These are phyloP conservation scores for Emberiza fucata DNA, from an alignment of 2,113 vertebrate species.

Conservation along the genomic window DNA sequence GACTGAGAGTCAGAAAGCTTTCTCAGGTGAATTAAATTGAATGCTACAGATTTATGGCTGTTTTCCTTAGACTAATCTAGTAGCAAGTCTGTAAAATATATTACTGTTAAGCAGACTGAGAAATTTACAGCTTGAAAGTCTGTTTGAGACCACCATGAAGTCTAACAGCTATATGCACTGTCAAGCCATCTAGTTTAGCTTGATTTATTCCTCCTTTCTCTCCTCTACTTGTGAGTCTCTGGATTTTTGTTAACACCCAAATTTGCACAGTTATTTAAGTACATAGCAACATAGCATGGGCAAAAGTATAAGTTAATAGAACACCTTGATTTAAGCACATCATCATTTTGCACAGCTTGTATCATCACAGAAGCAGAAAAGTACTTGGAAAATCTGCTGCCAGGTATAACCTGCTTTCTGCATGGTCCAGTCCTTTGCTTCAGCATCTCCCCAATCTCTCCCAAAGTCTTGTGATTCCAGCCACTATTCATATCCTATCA, in stretches of 20 bases:
- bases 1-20: not conserved
- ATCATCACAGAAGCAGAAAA: not conserved
- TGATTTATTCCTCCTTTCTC: not conserved
- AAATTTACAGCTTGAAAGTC: not conserved
- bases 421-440: not conserved
- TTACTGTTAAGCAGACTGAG: not conserved
- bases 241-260: not conserved
- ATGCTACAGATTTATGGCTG: not conserved
- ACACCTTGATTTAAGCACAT: not conserved
- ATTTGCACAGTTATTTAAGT: not conserved
- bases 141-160: not conserved
- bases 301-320: not conserved
- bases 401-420: not conserved
- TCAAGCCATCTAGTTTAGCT: not conserved
- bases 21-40: not conserved
- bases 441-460: not conserved
- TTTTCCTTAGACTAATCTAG: not conserved
- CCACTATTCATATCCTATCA: accelerated
- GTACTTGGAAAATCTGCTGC: not conserved
- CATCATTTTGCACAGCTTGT: not conserved
- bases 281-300: not conserved
- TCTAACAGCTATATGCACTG: not conserved
- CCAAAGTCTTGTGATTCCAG: not conserved
- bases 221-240: not conserved
- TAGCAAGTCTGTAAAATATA: not conserved